Base-by-base conservation (phyloP, 2,888 invertebrate genomes). In the Brassicogethes aeneus region DNA sequence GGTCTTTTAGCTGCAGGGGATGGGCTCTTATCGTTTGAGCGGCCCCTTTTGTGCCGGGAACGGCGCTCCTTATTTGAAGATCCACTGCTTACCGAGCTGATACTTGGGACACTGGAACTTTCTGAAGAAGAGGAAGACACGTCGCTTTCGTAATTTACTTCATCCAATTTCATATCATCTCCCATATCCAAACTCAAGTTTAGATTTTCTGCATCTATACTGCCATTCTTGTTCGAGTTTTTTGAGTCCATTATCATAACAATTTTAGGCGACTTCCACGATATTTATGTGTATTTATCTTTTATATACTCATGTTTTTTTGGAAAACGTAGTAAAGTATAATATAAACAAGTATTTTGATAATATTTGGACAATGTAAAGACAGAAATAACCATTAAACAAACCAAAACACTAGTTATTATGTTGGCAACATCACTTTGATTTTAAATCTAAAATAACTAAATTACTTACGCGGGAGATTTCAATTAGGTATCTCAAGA, bases 141-240 rank as follows among this genome's bases (percentile, higher is more conserved):
- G 70, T 93, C 92, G 66, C 92, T 92, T 64, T 90, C 90, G 59
- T 86, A 89, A 55, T 80, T 80, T 44, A 77, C 79, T 57, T 85
- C 85, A 51, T 81, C 83, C 47, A 82, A 77, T 64, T 87, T 85
- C 47, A 86, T 70, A 62, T 87, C 86, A 60, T 87, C 86, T 34
- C 82, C 83, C 64, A 85, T 85, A 65, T 86, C 85, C 41, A 65
- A 51, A 41, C 60, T 57, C 44, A 69, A 53, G 50, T 65, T 65
- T 37, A 68, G 56, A 47, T 69, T 68, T 56, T 68, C 67, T 45
- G 61, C 54, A 55, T 68, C 68, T 47, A 64, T 50, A 59, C 61
- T 64, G 50, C 66, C 64, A 59, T 67, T 68, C 56, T 64, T 66
- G 48, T 57, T 60, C 36, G 49, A 40, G 51, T 49, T 55, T 50